A percentile compares a stretch with the other conserved stretches of the same genome.
Conservation (phyloP, 1,140 invertebrate species). For the Calephelis nemesis region DNA sequence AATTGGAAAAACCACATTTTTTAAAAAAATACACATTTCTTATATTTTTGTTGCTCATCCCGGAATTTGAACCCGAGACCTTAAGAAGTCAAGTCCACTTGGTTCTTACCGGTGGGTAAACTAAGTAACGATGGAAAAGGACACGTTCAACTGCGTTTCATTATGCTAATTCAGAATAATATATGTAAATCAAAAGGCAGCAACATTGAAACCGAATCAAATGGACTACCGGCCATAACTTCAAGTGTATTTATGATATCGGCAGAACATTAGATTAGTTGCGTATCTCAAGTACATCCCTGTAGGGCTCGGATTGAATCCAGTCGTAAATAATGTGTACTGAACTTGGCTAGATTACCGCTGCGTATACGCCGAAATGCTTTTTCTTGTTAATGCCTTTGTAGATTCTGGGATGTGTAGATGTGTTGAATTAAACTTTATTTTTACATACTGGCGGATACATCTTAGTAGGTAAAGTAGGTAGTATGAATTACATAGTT, state of each 20-base stretch:
- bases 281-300: slow-evolving; percentile 47
- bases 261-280: slow-evolving; percentile 49
- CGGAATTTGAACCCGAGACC: no score
- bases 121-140: no score
- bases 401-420: background rate
- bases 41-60: no score
- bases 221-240: slow-evolving; percentile 48
- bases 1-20: no score
- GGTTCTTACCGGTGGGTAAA: no score
- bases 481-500: no score
- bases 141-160: no score
- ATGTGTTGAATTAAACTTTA: no score
- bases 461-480: no score
- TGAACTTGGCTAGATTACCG: slow-evolving; percentile 41
- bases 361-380: slow-evolving; percentile 37
- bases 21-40: no score
- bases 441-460: background rate
- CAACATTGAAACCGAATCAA: slow-evolving; percentile 38
- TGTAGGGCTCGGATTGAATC: slow-evolving; percentile 30
- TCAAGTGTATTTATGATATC: slow-evolving; percentile 47
- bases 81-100: no score
- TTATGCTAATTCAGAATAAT: no score
- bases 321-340: slow-evolving; percentile 39
- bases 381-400: slow-evolving; percentile 15
- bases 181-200: background rate